A percentile compares a stretch with the other conserved stretches of the same genome.
phyloP scores from a whole-genome alignment of 1,140 invertebrate species.

The Philotrypesis tridentata region DNA sequence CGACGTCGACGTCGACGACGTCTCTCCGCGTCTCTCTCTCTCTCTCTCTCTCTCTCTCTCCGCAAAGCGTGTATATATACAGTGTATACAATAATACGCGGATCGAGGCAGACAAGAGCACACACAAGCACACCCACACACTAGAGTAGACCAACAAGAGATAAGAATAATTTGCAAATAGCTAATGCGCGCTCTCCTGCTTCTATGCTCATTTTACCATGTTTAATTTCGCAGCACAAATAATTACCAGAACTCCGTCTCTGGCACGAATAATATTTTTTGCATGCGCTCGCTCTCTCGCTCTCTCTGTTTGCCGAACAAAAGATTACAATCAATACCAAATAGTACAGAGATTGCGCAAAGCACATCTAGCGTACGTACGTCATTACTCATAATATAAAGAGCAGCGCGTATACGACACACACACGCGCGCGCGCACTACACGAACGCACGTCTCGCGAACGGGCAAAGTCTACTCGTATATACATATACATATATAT shows the following conservation, averaged over 20 bases:
- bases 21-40: neutral
- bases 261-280: constrained; percentile 22
- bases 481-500: neutral
- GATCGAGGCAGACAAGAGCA: too few relatives aligned
- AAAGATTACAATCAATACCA: constrained; percentile 38
- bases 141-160: constrained; percentile 29
- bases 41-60: too few relatives aligned
- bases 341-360: constrained; percentile 10
- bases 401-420: neutral
- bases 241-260: constrained; percentile 26
- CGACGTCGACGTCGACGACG: constrained; percentile 10
- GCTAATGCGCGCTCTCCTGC: neutral
- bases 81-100: neutral
- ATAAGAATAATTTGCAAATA: constrained; percentile 45
- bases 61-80: too few relatives aligned
- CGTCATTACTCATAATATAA: constrained; percentile 1
- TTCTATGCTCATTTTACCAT: constrained; percentile 44
- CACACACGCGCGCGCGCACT: too few relatives aligned
- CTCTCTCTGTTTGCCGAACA: constrained; percentile 39
- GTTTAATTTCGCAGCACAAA: constrained; percentile 47
- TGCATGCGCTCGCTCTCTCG: neutral
- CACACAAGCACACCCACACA: too few relatives aligned
- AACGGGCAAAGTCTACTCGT: too few relatives aligned
- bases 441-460: too few relatives aligned
- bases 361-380: neutral